Evolutionary conservation across 2,888 invertebrate genomes (phyloP).

Genomic region (Himalopsyche anomala): DNA sequence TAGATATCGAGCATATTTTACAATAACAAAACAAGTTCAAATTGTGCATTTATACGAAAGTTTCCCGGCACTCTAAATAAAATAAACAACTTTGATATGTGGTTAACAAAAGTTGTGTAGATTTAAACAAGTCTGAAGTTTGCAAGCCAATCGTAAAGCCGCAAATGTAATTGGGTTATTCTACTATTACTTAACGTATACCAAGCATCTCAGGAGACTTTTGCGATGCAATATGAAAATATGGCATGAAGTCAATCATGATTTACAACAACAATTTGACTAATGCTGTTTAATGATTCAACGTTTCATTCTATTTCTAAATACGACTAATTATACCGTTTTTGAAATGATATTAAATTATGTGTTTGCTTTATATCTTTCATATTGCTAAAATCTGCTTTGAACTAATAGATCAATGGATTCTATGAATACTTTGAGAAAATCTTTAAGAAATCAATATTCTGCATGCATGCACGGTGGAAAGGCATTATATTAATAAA

Average conservation of each 20-base stretch:
- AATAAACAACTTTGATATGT: slow-evolving; percentile 14
- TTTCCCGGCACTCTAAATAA: not conserved
- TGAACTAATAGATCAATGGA: no score
- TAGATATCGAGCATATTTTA: not conserved
- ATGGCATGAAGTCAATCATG: not conserved
- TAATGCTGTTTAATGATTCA: no score
- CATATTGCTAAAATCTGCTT: no score
- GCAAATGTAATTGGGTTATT: slow-evolving; percentile 25
- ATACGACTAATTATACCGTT: no score
- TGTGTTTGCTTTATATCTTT: no score
- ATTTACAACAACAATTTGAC: no score
- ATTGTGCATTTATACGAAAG: not conserved
- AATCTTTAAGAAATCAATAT: no score
- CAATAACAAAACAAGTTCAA: not conserved
- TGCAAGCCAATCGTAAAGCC: slow-evolving; percentile 2
- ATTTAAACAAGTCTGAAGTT: not conserved
- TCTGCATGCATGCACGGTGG: no score
- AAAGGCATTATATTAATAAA: no score
- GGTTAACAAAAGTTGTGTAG: not conserved
- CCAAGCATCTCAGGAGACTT: not conserved
- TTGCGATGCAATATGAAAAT: not conserved
- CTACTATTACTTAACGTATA: not conserved
- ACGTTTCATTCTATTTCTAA: no score
- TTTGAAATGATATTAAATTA: no score
- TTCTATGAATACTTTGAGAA: no score